A percentile compares a stretch with the other conserved stretches of the same genome.
Evolutionary conservation across 2,888 invertebrate genomes (phyloP).

Genomic region (Amiota minor): DNA sequence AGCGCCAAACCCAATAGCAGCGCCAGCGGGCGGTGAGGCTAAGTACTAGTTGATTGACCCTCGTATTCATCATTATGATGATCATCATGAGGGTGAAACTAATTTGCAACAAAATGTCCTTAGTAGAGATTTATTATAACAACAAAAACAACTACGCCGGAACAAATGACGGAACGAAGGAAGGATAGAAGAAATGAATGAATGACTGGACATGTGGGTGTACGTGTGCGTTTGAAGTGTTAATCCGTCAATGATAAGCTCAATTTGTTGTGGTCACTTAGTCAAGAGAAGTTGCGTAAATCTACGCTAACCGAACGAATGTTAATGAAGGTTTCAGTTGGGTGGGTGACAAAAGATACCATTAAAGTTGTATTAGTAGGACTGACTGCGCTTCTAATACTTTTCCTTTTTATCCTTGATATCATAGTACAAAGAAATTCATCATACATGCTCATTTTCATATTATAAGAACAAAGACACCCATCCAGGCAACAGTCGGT

Average conservation of each 20-base stretch:
- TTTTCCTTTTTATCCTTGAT: not conserved
- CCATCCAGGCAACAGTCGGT: slow-evolving; percentile 53
- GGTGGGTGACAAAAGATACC: slow-evolving; percentile 41
- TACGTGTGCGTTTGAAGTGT: slow-evolving; percentile 59
- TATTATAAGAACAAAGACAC: not conserved
- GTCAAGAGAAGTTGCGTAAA: not conserved
- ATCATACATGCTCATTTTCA: slow-evolving; percentile 52
- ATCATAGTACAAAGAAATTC: slow-evolving; percentile 40
- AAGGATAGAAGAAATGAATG: slow-evolving; percentile 14
- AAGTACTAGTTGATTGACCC: too few species aligned
- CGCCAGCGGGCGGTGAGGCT: too few species aligned
- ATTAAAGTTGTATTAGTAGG: slow-evolving; percentile 58
- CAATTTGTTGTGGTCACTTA: slow-evolving; percentile 68
- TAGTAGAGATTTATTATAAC: slow-evolving; percentile 35
- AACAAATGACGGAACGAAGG: not conserved
- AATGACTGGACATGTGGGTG: slow-evolving; percentile 24
- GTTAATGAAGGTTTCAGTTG: not conserved
- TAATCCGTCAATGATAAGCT: slow-evolving; percentile 70
- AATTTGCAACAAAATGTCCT: slow-evolving; percentile 37
- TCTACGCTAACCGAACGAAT: too few species aligned
- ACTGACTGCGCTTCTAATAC: slow-evolving; percentile 15
- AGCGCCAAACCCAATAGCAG: too few species aligned
- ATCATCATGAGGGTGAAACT: slow-evolving; percentile 14
- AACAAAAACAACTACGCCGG: slow-evolving; percentile 26
- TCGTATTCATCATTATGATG: not conserved